phyloP scores from a whole-genome alignment of 2,888 invertebrate species.

The Machimus rusticus region DNA sequence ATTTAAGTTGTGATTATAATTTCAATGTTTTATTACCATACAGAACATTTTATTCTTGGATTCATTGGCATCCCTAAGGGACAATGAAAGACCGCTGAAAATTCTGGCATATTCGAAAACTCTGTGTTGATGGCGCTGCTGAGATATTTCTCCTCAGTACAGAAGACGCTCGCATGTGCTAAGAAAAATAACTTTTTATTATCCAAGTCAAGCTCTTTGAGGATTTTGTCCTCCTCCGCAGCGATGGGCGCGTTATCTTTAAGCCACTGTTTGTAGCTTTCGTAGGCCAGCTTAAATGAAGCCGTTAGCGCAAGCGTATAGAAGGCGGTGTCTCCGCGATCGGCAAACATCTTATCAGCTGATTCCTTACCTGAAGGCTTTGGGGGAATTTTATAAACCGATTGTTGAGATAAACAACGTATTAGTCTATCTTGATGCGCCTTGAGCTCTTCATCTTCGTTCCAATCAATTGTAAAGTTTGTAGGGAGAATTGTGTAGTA shows the following conservation, averaged over 20 bases:
- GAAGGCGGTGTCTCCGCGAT: background rate
- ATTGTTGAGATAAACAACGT: background rate
- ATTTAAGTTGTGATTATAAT: background rate
- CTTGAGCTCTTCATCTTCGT: background rate
- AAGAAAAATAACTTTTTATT: background rate
- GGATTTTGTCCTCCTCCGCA: background rate
- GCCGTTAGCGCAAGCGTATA: background rate
- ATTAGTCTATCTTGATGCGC: background rate
- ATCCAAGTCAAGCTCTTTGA: background rate
- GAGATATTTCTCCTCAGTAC: background rate
- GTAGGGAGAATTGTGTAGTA: background rate
- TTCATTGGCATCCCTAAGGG: background rate
- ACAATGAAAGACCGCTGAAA: background rate
- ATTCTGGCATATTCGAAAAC: background rate
- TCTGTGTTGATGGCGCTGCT: background rate
- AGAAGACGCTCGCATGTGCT: constrained; percentile 1
- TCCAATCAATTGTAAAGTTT: background rate
- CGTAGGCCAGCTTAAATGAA: background rate
- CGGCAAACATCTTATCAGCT: background rate
- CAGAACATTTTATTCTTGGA: background rate
- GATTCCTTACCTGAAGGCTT: background rate
- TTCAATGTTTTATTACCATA: background rate
- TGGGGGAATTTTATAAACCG: background rate
- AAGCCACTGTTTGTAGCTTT: background rate
- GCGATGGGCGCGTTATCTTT: background rate